Evolutionary conservation across 2,888 invertebrate genomes (phyloP).

Genomic region (Mechanitis messenoides): DNA sequence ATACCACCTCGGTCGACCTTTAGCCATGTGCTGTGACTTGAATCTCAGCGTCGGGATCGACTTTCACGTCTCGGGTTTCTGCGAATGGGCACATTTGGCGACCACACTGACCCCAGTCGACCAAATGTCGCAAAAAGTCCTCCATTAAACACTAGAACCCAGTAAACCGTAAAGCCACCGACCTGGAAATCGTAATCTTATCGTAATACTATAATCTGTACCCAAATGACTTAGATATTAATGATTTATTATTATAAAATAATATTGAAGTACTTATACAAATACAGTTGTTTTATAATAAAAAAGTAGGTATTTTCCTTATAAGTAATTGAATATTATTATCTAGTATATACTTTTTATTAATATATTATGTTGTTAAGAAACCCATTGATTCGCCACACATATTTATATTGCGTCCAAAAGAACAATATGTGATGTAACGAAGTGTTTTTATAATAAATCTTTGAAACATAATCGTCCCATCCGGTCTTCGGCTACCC

Average conservation of each 20-base stretch:
- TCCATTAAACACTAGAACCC: constrained; percentile 48
- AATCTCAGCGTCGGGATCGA: constrained; percentile 57
- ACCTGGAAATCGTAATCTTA: constrained; percentile 30
- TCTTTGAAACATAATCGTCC: constrained; percentile 63
- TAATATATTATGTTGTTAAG: too few species aligned
- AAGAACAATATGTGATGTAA: constrained; percentile 54
- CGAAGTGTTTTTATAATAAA: constrained; percentile 60
- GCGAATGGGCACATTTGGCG: constrained; percentile 60
- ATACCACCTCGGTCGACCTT: constrained; percentile 66
- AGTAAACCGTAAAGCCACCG: constrained; percentile 46
- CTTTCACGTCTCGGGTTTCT: constrained; percentile 58
- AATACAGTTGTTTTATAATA: too few species aligned
- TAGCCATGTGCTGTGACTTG: constrained; percentile 61
- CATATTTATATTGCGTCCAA: constrained; percentile 13
- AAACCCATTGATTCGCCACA: constrained; percentile 26
- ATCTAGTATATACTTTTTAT: too few species aligned
- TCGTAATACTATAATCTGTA: constrained; percentile 28
- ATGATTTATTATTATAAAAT: too few species aligned
- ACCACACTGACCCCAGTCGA: constrained; percentile 51
- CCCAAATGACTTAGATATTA: too few species aligned
- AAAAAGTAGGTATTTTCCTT: too few species aligned
- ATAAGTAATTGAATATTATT: too few species aligned
- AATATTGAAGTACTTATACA: too few species aligned
- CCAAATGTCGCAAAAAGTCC: constrained; percentile 60
- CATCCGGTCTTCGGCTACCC: constrained; percentile 62